A percentile compares a stretch with the other conserved stretches of the same genome.
Evolutionary conservation across 1,140 invertebrate genomes (phyloP).

Genomic region (Dysdera silvatica): DNA sequence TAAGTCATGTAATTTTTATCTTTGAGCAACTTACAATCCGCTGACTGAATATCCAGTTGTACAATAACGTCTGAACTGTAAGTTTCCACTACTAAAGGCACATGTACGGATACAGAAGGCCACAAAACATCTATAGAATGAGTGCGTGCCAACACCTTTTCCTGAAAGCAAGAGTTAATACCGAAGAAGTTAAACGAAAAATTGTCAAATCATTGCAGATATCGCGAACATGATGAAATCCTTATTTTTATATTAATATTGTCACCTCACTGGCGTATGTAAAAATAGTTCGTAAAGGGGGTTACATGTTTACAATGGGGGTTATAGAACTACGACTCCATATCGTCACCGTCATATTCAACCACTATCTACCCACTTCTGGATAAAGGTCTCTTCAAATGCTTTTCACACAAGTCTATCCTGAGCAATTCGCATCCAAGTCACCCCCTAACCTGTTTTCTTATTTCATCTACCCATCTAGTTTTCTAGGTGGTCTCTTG

Average conservation of each 20-base stretch:
- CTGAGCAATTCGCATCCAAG: no score
- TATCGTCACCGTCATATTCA: not conserved
- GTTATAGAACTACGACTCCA: not conserved
- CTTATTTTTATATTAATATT: not conserved
- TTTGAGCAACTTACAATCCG: constrained; percentile 19
- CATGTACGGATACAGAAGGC: constrained; percentile 30
- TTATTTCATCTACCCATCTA: no score
- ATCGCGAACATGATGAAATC: not conserved
- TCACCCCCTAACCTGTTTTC: no score
- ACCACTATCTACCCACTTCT: no score
- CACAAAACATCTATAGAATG: constrained; percentile 22
- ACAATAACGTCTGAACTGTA: constrained; percentile 30
- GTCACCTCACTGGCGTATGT: no score
- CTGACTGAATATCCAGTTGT: constrained; percentile 3
- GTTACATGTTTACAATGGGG: no score
- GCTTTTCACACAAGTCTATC: no score
- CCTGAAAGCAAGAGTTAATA: constrained; percentile 7
- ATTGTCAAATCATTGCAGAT: not conserved
- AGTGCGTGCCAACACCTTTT: constrained; percentile 15
- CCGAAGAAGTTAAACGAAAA: not conserved
- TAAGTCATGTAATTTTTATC: not conserved
- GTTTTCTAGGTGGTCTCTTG: no score
- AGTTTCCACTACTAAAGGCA: constrained; percentile 32
- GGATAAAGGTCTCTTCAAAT: no score
- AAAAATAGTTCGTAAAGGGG: no score